Conservation (phyloP, 2,888 invertebrate species). For the Caenorhabditis afra region DNA sequence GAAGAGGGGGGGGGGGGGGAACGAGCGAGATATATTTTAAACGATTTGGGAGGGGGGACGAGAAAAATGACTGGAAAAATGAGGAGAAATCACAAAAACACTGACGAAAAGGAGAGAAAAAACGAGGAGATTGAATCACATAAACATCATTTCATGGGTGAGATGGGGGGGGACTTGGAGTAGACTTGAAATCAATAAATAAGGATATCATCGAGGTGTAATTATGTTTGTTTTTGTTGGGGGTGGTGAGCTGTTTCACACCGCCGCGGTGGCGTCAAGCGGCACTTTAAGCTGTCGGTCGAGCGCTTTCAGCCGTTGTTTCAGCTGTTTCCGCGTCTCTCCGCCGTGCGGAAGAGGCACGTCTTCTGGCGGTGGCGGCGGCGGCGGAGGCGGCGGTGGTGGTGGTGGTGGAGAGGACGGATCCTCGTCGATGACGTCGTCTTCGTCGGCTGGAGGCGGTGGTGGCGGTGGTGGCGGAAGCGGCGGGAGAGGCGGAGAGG, state of each 20-base stretch:
- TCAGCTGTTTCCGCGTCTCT: slow-evolving; percentile 31
- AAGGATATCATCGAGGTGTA: neutral
- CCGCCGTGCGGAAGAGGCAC: slow-evolving; percentile 12
- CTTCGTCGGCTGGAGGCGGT: neutral
- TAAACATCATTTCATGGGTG: neutral
- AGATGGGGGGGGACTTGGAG: neutral
- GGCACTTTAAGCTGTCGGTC: slow-evolving; percentile 20
- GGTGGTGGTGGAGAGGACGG: neutral
- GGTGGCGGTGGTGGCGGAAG: neutral
- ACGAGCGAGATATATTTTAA: too few species aligned
- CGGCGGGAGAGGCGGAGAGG: neutral
- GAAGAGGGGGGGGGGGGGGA: too few species aligned
- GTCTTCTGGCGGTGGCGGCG: slow-evolving; percentile 14
- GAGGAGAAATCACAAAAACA: slow-evolving; percentile 3
- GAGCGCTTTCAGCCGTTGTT: slow-evolving; percentile 20
- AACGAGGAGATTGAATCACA: neutral
- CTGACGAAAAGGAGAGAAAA: neutral
- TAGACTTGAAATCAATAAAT: neutral
- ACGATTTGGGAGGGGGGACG: too few species aligned
- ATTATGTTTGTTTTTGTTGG: too few species aligned
- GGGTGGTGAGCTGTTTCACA: too few species aligned
- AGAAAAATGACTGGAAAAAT: too few species aligned
- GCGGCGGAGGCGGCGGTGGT: neutral
- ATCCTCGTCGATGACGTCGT: neutral
- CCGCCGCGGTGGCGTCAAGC: neutral